Evolutionary conservation across 2,113 vertebrate species (phyloP).

Genomic region (Brachyhypopomus gauderio): DNA sequence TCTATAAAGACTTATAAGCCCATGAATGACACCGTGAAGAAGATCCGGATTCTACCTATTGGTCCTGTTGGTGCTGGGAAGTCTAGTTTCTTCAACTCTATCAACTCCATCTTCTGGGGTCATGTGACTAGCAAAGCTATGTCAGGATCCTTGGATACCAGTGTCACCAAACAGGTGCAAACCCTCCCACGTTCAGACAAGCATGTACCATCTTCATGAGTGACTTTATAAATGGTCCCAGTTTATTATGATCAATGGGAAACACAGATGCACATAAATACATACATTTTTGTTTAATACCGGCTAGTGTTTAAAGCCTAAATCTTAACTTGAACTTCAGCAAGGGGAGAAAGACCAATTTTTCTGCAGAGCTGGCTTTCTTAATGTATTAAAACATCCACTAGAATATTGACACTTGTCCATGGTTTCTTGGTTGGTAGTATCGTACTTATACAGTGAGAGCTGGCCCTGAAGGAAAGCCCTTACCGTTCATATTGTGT

Average conservation of each 20-base stretch:
- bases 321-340: too few species aligned
- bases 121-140: slow-evolving; percentile 67
- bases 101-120: slow-evolving; percentile 74
- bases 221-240: background rate
- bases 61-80: slow-evolving; percentile 74
- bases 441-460: slow-evolving; percentile 65
- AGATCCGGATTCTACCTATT: slow-evolving; percentile 73
- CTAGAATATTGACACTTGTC: too few species aligned
- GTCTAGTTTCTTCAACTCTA: slow-evolving; percentile 81
- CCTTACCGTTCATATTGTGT: slow-evolving; percentile 65
- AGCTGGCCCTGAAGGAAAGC: slow-evolving; percentile 38
- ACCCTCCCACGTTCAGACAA: background rate
- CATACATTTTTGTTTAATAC: too few species aligned
- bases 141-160: slow-evolving; percentile 69
- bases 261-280: too few species aligned
- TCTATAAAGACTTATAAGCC: slow-evolving; percentile 65
- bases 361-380: background rate
- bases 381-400: background rate
- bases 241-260: slow-evolving; percentile 1
- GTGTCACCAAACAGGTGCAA: slow-evolving; percentile 66
- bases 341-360: too few species aligned
- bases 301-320: too few species aligned
- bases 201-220: background rate
- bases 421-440: slow-evolving; percentile 31
- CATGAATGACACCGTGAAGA: slow-evolving; percentile 49